A percentile compares a stretch with the other conserved stretches of the same genome.
phyloP scores from a whole-genome alignment of 2,888 invertebrate species.

The Lamellibrachia satsuma region DNA sequence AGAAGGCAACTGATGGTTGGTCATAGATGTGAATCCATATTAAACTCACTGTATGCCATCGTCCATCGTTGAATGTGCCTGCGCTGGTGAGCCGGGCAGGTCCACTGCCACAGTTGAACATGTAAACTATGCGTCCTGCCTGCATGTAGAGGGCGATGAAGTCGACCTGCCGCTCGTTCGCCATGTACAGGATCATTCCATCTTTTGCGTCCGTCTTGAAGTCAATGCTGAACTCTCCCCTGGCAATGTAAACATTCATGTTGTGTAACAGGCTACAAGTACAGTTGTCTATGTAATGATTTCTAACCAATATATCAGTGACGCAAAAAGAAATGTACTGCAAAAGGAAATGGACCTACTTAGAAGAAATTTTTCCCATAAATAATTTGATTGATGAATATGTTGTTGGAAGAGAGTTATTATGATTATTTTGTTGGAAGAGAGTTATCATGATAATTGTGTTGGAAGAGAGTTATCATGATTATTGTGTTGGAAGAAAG shows the following conservation, averaged over 20 bases:
- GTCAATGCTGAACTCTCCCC: constrained; percentile 80
- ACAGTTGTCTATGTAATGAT: not conserved
- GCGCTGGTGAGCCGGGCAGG: constrained; percentile 77
- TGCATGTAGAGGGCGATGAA: constrained; percentile 86
- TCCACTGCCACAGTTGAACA: constrained; percentile 89
- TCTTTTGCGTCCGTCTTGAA: constrained; percentile 81
- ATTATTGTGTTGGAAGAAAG: too few relatives aligned
- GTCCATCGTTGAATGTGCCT: constrained; percentile 80
- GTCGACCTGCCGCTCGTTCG: constrained; percentile 76
- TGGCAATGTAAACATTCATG: constrained; percentile 54
- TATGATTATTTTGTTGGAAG: too few relatives aligned
- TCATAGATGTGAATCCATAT: too few relatives aligned
- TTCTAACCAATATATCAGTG: not conserved
- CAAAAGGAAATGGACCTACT: too few relatives aligned
- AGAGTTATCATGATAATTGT: too few relatives aligned
- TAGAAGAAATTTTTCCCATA: too few relatives aligned
- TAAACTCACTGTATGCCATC: constrained; percentile 80
- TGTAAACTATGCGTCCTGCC: constrained; percentile 80
- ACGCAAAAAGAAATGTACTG: not conserved
- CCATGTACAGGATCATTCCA: constrained; percentile 83
- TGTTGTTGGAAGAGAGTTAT: too few relatives aligned
- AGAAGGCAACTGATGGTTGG: too few relatives aligned
- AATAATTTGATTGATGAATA: too few relatives aligned
- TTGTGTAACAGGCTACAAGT: not conserved
- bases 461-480: too few relatives aligned